Evolutionary conservation across 2,888 invertebrate genomes (phyloP), one percentile per base, ranked within the genome.

Genomic region (Lutraria lutraria): DNA sequence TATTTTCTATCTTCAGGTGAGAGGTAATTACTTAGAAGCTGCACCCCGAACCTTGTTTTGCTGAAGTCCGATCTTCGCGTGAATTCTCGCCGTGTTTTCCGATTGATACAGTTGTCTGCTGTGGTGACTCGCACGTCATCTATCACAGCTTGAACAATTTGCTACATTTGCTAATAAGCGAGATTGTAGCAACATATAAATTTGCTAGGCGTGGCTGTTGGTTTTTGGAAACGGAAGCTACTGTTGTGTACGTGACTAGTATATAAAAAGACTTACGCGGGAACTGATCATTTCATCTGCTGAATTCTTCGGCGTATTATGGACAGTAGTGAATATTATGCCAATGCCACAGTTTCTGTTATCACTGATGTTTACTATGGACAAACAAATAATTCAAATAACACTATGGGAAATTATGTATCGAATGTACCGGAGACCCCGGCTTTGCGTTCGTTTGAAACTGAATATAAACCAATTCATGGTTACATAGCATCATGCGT

Each of bases 401-500:
- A 88, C 87, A 89, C 87, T 56, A 92, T 92, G 92, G 92, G 92
- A 79, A 91, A 92, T 79, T 91, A 92, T 82, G 89, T 93, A 60
- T 88, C 92, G 52, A 88, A 88, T 25, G 88, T 91, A 29, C 82
- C 85, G 31, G 88, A 89, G 60, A 83, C 88, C 8, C 81, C 92
- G 81, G 92, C 91, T 81, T 89, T 94, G 56, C 91, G 89, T 68
- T 72, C 89, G 63, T 92, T 93, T 90, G 92, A 91, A 83, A 76
- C 85, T 25, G 92, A 92, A 83, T 96, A 96, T 92, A 90, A 92
- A 25, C 93, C 93, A 54, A 96, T 98, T 86, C 99, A 99, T 96
- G 99, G 99, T 72, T 98, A 98, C 96, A 97, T 98, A 83, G 98
- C 98, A 87, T 97, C 99, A 54, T 97, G 98, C 84, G 98, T 99